Base-by-base conservation (phyloP, 2,888 invertebrate genomes). In the Plagodis pulveraria region DNA sequence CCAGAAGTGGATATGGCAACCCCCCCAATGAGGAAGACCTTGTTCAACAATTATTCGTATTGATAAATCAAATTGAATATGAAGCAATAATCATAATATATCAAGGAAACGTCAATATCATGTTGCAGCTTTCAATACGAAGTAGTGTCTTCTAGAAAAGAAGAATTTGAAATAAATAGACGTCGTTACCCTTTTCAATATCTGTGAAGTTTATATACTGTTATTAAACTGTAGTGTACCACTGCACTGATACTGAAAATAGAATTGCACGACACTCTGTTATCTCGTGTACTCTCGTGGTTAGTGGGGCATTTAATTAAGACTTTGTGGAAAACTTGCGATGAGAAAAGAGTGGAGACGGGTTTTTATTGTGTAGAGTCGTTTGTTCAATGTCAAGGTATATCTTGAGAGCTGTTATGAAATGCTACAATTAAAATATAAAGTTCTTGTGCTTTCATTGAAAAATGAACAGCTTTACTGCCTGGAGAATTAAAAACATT, bases 231-330 rank as follows among this genome's bases (percentile, higher is more conserved):
- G 33, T 56, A 43, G 10, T 33, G 54, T 73, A 62, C 58, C 62
- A 56, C 57, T 71, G 67, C 68, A 71, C 78, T 74, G 75, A 77
- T 70, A 73, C 73, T 75, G 71, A 65, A 77, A 77, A 80, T 77
- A 78, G 74, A 76, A 76, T 80, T 70, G 63, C 71, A 65, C 67
- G 73, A 74, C 74, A 75, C 74, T 77, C 70, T 66, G 73, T 71
- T 78, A 74, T 77, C 74, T 77, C 73, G 70, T 58, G 70, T 67
- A 67, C 74, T 77, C 73, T 71, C 57, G 70, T 67, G 69, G 66
- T 70, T 74, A 73, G 67, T 71, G 69, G 68, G 71, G 67, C 61
- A 77, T 80, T 80, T 78, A 76, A 78, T 82, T 81, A 79, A 78
- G 71, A 73, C 72, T 79, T 70, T 71, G 69, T 65, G 50, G 54